A percentile compares a stretch with the other conserved stretches of the same genome.
phyloP scores from a whole-genome alignment of 2,113 vertebrate genomes.

The Erythrolamprus reginae region DNA sequence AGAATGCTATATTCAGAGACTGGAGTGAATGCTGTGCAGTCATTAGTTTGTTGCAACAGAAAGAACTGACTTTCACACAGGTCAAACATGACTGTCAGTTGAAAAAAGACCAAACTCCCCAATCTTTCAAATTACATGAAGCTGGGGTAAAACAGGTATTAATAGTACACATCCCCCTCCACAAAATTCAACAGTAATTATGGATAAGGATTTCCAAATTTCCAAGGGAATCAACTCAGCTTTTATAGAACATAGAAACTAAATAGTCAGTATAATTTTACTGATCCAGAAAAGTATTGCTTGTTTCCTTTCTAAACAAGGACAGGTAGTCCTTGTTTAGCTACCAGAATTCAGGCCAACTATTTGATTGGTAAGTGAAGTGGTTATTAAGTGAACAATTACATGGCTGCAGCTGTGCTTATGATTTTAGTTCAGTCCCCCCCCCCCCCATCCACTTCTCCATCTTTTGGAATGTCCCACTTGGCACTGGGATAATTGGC shows the following conservation, averaged over 20 bases:
- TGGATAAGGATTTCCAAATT: not conserved
- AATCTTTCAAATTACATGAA: not conserved
- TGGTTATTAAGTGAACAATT: not conserved
- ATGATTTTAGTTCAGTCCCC: not conserved
- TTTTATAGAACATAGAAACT: not conserved
- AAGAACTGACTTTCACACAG: not conserved
- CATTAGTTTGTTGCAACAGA: not conserved
- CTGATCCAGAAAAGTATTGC: too few species aligned
- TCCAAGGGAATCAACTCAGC: not conserved
- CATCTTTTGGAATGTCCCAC: not conserved
- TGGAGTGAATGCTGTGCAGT: too few species aligned
- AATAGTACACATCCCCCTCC: not conserved
- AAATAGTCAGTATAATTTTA: not conserved
- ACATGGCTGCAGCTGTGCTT: not conserved
- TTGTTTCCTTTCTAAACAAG: not conserved
- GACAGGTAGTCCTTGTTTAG: not conserved
- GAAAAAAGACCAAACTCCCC: not conserved
- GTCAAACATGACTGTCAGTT: not conserved
- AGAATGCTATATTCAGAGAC: not conserved
- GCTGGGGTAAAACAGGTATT: not conserved
- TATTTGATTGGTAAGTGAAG: not conserved
- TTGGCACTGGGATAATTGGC: not conserved
- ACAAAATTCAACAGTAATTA: not conserved
- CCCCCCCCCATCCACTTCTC: not conserved
- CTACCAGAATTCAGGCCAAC: not conserved